Percentiles rank a stretch among this genome's conserved stretches.
These are phyloP conservation scores for Frankliniella intonsa DNA, from an alignment of 2,888 invertebrate genomes.

Conservation along the genomic window DNA sequence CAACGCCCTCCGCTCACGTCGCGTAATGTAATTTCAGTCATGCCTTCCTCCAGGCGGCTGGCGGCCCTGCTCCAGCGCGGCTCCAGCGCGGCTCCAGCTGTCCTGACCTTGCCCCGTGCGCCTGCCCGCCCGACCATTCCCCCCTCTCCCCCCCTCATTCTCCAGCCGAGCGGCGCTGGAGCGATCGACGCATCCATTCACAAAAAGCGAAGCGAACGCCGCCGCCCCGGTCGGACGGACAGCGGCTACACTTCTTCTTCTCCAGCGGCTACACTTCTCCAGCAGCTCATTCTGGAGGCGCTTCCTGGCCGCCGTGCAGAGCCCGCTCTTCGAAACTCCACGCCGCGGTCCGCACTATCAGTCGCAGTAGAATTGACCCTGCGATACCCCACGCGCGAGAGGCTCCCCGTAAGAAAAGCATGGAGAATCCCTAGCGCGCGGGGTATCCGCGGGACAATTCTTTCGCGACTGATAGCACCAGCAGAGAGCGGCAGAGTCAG, in stretches of 20 bases:
- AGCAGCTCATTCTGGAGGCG: neutral
- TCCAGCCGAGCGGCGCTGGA: neutral
- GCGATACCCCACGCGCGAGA: too few relatives aligned
- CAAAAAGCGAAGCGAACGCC: neutral
- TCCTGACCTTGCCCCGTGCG: neutral
- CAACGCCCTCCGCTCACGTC: neutral
- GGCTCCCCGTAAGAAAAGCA: too few relatives aligned
- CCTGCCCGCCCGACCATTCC: neutral
- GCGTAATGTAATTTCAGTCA: neutral
- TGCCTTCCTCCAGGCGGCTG: neutral
- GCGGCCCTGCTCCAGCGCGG: neutral
- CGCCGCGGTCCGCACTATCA: neutral
- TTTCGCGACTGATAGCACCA: too few relatives aligned
- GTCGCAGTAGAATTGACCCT: too few relatives aligned
- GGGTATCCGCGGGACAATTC: too few relatives aligned
- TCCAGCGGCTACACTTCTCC: neutral
- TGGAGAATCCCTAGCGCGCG: too few relatives aligned
- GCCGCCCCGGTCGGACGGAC: neutral
- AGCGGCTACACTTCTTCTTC: neutral
- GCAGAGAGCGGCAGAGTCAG: too few relatives aligned
- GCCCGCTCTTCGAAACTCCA: neutral
- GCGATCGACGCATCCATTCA: conserved; percentile 6
- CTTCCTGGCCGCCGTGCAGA: too few relatives aligned
- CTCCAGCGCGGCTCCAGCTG: neutral
- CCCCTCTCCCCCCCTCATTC: neutral